These are phyloP conservation scores for Bostrychus sinensis DNA, from an alignment of 2,113 vertebrate species.

Conservation along the genomic window DNA sequence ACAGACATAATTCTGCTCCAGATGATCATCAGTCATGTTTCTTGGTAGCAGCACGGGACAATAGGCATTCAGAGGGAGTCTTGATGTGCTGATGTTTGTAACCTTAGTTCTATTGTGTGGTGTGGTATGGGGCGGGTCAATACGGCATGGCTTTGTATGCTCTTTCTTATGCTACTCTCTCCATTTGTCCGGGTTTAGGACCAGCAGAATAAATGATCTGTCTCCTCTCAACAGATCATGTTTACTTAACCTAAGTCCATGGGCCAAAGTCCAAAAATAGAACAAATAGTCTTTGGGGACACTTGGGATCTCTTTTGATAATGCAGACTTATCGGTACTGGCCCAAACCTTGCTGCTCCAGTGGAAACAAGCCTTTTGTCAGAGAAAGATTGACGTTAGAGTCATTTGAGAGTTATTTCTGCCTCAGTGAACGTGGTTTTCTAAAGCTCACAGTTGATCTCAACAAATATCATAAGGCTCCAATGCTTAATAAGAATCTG, in stretches of 20 bases:
- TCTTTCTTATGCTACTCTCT: too few relatives aligned
- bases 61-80: conserved; percentile 9
- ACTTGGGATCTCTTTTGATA: background rate
- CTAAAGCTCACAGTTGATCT: conserved; percentile 15
- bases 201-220: too few relatives aligned
- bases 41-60: conserved; percentile 23
- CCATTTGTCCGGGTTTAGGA: too few relatives aligned
- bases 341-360: background rate
- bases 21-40: conserved; percentile 68
- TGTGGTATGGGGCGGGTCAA: too few relatives aligned
- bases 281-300: background rate
- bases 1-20: conserved; percentile 52
- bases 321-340: background rate
- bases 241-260: too few relatives aligned
- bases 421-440: conserved; percentile 26
- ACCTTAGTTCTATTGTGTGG: too few relatives aligned
- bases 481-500: conserved; percentile 30
- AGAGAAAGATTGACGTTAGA: conserved; percentile 3
- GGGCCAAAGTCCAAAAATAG: background rate
- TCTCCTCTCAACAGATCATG: too few relatives aligned
- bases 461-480: conserved; percentile 16
- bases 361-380: conserved; percentile 6
- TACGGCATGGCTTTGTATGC: too few relatives aligned
- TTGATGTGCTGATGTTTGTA: conserved; percentile 12
- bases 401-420: conserved; percentile 34